phyloP scores from a whole-genome alignment of 2,113 vertebrate species.

The Sturnira hondurensis region DNA sequence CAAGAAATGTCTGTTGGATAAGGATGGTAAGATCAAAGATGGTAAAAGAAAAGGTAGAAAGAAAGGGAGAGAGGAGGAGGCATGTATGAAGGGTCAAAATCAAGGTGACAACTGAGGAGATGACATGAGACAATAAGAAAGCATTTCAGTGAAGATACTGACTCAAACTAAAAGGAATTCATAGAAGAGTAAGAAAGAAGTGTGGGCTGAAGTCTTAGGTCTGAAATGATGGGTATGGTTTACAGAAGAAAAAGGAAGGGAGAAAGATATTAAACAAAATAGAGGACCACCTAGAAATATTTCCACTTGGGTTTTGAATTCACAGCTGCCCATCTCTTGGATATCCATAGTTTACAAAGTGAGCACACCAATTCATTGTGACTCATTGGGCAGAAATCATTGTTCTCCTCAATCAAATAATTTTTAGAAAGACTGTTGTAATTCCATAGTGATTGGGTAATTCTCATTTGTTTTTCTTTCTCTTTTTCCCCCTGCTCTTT shows the following conservation, averaged over 20 bases:
- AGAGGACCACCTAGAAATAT: not conserved
- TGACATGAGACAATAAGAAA: not conserved
- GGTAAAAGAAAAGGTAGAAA: not conserved
- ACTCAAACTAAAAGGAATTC: not conserved
- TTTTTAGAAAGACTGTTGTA: slow-evolving; percentile 29
- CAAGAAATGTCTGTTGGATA: not conserved
- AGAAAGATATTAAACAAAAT: not conserved
- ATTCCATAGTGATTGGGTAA: not conserved
- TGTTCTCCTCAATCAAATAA: slow-evolving; percentile 18
- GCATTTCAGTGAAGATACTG: not conserved
- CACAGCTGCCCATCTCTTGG: not conserved
- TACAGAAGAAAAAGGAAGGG: not conserved
- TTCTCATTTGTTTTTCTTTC: not conserved
- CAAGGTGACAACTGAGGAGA: not conserved
- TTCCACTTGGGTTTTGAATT: slow-evolving; percentile 12
- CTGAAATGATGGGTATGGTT: not conserved
- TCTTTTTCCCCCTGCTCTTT: not conserved
- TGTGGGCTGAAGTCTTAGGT: not conserved
- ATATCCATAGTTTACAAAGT: not conserved
- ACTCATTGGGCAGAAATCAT: not conserved
- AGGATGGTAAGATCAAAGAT: not conserved
- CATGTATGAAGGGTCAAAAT: not conserved
- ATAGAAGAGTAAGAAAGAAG: not conserved
- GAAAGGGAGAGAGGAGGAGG: not conserved
- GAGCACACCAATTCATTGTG: not conserved